Conservation (phyloP, 2,797 vertebrate species). For the Tragelaphus oryx region DNA sequence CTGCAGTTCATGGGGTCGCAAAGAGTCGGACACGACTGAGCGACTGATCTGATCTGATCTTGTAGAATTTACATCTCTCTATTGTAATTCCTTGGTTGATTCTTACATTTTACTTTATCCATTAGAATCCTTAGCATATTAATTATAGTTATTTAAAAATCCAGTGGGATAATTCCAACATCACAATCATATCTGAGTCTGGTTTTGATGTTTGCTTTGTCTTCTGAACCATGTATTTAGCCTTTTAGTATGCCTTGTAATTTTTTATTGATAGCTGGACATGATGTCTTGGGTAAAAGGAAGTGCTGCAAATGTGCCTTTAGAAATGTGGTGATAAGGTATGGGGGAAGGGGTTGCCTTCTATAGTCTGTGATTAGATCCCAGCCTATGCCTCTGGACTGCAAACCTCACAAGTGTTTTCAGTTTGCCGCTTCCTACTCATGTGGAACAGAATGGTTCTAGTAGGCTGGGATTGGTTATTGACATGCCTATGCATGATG, state of each 20-base stretch:
- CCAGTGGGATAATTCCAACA: background rate
- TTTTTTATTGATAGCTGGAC: background rate
- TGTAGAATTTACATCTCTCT: background rate
- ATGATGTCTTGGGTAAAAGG: background rate
- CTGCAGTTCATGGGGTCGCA: too few relatives aligned
- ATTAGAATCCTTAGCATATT: background rate
- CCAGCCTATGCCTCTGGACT: background rate
- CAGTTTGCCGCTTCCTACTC: background rate
- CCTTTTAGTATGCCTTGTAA: background rate
- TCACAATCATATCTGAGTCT: background rate
- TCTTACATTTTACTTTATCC: background rate
- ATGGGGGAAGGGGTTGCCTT: background rate
- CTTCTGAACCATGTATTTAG: background rate
- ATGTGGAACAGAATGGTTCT: background rate
- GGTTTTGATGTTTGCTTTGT: background rate
- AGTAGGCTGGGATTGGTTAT: background rate
- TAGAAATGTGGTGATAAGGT: background rate
- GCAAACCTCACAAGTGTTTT: background rate
- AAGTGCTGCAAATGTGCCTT: background rate
- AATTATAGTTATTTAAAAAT: background rate
- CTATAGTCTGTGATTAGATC: background rate
- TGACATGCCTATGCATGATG: background rate
- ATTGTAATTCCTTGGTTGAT: background rate
- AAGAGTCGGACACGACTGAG: too few relatives aligned
- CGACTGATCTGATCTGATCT: too few relatives aligned